Evolutionary conservation across 2,113 vertebrate genomes (phyloP).

Genomic region (Microtus richardsoni): DNA sequence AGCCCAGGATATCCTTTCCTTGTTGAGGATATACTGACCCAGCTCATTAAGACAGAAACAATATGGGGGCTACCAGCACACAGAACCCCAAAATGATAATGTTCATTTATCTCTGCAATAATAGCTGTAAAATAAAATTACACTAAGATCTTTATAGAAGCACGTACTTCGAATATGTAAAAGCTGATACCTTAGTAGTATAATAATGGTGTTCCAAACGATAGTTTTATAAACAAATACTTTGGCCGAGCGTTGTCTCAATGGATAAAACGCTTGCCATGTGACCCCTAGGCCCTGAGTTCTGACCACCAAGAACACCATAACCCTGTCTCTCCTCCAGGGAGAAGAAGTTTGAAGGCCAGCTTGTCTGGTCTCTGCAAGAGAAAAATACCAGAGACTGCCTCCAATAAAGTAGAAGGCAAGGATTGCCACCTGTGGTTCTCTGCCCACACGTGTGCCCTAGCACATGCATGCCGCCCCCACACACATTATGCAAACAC

Average conservation of each 20-base stretch:
- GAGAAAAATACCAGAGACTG: background rate
- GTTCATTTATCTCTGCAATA: slow-evolving; percentile 31
- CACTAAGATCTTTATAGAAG: slow-evolving; percentile 3
- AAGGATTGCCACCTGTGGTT: background rate
- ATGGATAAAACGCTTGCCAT: background rate
- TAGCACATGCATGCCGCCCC: background rate
- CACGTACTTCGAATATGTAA: background rate
- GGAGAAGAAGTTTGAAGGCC: background rate
- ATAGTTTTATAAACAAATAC: slow-evolving; percentile 33
- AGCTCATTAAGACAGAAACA: slow-evolving; percentile 13
- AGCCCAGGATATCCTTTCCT: background rate
- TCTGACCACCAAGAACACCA: background rate
- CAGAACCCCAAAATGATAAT: slow-evolving; percentile 22
- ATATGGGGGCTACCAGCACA: background rate
- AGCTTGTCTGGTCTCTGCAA: background rate
- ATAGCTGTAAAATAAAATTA: background rate
- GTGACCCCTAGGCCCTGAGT: background rate
- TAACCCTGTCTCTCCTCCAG: background rate
- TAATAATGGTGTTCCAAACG: background rate
- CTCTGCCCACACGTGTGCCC: background rate
- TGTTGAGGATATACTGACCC: slow-evolving; percentile 32
- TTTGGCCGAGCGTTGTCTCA: background rate
- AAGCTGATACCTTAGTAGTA: background rate
- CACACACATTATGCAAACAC: too few species aligned
- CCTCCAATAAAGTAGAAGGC: background rate